phyloP scores from a whole-genome alignment of 2,113 vertebrate genomes.

The Heliornis fulica region DNA sequence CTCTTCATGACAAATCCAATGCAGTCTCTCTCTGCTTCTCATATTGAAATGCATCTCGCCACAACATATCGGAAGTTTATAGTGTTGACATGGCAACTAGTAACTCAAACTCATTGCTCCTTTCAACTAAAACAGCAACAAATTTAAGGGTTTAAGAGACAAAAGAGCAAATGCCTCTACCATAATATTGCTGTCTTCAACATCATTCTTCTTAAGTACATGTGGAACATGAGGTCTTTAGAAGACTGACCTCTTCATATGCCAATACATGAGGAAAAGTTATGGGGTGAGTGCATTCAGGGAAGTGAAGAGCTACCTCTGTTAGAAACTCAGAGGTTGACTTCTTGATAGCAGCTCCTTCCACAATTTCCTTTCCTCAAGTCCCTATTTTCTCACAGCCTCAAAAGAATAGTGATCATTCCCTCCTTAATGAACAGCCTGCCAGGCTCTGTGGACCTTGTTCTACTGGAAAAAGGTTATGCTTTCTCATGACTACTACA shows the following conservation, averaged over 20 bases:
- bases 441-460: background rate
- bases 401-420: background rate
- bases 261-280: background rate
- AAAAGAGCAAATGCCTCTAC: background rate
- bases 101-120: background rate
- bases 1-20: background rate
- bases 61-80: background rate
- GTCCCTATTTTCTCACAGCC: background rate
- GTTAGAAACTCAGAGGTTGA: accelerated
- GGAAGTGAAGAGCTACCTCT: background rate
- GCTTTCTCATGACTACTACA: background rate
- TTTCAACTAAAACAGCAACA: background rate
- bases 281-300: background rate
- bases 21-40: background rate
- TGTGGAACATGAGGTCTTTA: background rate
- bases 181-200: background rate
- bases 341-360: background rate
- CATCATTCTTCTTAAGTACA: background rate
- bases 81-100: background rate
- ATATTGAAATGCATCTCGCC: background rate
- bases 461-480: background rate
- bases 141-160: background rate
- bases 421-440: background rate
- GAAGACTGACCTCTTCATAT: background rate
- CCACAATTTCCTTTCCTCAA: background rate